Conservation (phyloP, 2,888 invertebrate species). For the Gymnocheta viridis region DNA sequence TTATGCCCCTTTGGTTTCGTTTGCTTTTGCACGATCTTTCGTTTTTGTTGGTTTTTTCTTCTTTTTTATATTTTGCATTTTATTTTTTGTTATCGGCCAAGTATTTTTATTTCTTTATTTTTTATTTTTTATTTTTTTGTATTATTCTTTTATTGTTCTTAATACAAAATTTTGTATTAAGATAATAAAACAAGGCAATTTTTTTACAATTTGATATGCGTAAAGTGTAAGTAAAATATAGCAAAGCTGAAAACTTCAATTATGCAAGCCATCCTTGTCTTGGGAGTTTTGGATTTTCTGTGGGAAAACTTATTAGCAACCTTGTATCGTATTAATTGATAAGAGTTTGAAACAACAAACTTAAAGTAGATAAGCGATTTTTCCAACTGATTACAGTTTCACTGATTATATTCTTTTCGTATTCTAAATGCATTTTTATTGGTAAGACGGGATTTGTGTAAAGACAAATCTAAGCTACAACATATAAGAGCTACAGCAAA, state of each 20-base stretch:
- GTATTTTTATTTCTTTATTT: constrained; percentile 1
- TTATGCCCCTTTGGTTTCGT: constrained; percentile 56
- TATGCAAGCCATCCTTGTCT: constrained; percentile 1
- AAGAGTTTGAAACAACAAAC: constrained; percentile 35
- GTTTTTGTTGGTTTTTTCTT: constrained; percentile 9
- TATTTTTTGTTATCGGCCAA: constrained; percentile 1
- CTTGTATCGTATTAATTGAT: constrained; percentile 55
- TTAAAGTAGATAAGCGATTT: constrained; percentile 48
- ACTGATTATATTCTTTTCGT: constrained; percentile 5
- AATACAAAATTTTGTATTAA: constrained; percentile 51
- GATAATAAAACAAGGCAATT: constrained; percentile 51
- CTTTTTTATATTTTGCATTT: background rate
- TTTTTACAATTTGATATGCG: constrained; percentile 32
- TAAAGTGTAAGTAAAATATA: constrained; percentile 24
- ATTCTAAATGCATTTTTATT: too few species aligned
- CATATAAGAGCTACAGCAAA: too few species aligned
- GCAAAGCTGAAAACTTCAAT: constrained; percentile 20
- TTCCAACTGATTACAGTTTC: constrained; percentile 20
- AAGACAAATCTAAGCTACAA: too few species aligned
- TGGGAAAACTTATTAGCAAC: constrained; percentile 56
- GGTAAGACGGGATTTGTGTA: too few species aligned
- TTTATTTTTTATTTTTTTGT: constrained; percentile 2
- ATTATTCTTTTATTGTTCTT: background rate
- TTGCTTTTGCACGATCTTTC: constrained; percentile 17
- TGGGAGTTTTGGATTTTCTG: constrained; percentile 1